Evolutionary conservation across 2,113 vertebrate species (phyloP), one percentile per base, ranked within the genome.

Genomic region (Hystrix brachyura): DNA sequence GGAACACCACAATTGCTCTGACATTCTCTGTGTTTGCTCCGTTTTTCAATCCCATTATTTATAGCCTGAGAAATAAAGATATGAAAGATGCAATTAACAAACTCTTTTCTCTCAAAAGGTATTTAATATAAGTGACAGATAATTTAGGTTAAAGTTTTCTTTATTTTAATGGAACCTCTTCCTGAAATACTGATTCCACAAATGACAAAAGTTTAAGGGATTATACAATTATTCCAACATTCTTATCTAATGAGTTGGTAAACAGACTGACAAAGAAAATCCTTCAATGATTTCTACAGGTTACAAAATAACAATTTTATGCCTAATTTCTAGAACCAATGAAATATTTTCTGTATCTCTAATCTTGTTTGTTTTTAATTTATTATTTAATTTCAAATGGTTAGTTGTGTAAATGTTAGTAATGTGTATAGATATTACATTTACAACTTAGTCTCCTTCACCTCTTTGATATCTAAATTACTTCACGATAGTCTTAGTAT

Each of bases 41-140:
- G 46, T 46, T 88, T 91, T 78, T 92, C 53, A 94, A 83, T 87
- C 83, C 27, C 6, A 78, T 94, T 67, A 78, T 94, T 60, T 83
- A 83, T 23, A 92, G 67, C 29, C n/a, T 78, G 48, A 78, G 74
- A 78, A 78, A 78, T 18, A 78, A 51, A 25, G 48, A 78, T 17
- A 51, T 78, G 60, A 94, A 94, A 43, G 53, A 92, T 3, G 69
- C 69, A 23, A 84, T 94, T 55, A 84, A 94, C 11, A 96, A 88
- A 18, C 34, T 92, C 18, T n/a, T 96, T 78, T 94, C 32, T 23
- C 69, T 78, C 86, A 48, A 21, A 93, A 53, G 32, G 10, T 57
- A 1, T 90, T 94, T 72, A 57, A 34, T 13, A 21, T 67, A n/a
- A 48, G 1, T 60, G 25, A 17, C 1, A 72, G 5, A n/a, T 90